Evolutionary conservation across 2,797 vertebrate genomes (phyloP).

Genomic region (Iguana delicatissima): DNA sequence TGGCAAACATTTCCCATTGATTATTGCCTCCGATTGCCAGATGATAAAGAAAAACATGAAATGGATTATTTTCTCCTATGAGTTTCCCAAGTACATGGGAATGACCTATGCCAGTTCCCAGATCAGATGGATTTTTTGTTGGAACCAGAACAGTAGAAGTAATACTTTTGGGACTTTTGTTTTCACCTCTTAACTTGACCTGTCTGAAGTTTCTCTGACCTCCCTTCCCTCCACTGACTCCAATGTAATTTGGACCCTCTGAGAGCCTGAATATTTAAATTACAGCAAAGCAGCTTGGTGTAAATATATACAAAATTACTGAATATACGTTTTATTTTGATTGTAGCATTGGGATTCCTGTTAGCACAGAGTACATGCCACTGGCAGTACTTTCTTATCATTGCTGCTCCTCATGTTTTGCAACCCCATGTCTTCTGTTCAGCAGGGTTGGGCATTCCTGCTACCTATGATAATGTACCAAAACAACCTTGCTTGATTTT

Average conservation of each 20-base stretch:
- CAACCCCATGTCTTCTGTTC: not conserved
- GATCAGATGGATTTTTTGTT: not conserved
- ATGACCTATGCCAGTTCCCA: too few relatives aligned
- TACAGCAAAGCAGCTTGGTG: not conserved
- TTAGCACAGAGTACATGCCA: not conserved
- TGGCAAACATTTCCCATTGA: not conserved
- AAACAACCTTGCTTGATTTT: conserved; percentile 11
- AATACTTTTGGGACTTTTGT: not conserved
- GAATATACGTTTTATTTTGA: not conserved
- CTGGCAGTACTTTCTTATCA: not conserved
- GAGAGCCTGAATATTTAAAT: not conserved
- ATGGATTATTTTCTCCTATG: not conserved
- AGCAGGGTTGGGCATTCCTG: not conserved
- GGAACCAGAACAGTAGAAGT: not conserved
- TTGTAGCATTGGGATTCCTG: not conserved
- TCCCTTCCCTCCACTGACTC: not conserved
- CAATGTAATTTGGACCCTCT: not conserved
- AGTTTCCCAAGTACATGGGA: not conserved
- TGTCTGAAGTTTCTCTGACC: not conserved
- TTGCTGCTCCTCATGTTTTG: conserved; percentile 5
- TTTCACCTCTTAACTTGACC: not conserved
- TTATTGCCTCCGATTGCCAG: not conserved
- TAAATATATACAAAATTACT: not conserved
- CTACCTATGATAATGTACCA: not conserved
- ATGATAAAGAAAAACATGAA: not conserved